Conservation (phyloP, 1,140 invertebrate genomes). For the Drosophila micromelanica region DNA sequence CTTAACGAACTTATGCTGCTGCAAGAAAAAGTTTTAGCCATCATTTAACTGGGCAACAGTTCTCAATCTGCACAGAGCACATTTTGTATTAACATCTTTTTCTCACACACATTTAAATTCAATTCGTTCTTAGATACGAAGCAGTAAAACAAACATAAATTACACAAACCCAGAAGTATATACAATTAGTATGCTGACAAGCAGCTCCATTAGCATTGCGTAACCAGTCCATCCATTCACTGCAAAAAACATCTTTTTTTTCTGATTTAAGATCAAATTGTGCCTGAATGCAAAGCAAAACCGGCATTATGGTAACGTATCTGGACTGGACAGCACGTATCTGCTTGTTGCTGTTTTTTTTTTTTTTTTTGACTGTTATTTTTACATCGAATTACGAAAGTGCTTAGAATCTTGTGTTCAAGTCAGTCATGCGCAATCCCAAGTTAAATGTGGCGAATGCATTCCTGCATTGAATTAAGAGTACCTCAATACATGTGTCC, state of each 20-base stretch:
- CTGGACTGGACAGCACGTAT: conserved; percentile 1
- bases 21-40: neutral
- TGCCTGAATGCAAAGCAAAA: neutral
- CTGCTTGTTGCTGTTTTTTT: too few relatives aligned
- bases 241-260: too few relatives aligned
- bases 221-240: too few relatives aligned
- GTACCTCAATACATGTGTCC: conserved; percentile 17
- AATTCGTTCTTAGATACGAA: neutral
- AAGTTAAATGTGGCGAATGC: conserved; percentile 22
- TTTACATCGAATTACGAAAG: too few relatives aligned
- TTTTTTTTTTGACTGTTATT: too few relatives aligned
- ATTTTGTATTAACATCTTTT: too few relatives aligned
- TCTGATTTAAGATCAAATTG: too few relatives aligned
- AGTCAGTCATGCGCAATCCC: conserved; percentile 16
- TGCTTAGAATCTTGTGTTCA: neutral
- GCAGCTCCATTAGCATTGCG: conserved; percentile 3
- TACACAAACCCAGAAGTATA: neutral
- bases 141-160: neutral
- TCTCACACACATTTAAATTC: too few relatives aligned
- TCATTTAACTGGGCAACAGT: neutral
- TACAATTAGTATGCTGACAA: neutral
- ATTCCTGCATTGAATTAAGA: conserved; percentile 21
- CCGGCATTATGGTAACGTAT: neutral
- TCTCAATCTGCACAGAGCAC: neutral
- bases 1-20: neutral